Conservation (phyloP, 2,797 vertebrate species). For the Scomberomorus guttatus region DNA sequence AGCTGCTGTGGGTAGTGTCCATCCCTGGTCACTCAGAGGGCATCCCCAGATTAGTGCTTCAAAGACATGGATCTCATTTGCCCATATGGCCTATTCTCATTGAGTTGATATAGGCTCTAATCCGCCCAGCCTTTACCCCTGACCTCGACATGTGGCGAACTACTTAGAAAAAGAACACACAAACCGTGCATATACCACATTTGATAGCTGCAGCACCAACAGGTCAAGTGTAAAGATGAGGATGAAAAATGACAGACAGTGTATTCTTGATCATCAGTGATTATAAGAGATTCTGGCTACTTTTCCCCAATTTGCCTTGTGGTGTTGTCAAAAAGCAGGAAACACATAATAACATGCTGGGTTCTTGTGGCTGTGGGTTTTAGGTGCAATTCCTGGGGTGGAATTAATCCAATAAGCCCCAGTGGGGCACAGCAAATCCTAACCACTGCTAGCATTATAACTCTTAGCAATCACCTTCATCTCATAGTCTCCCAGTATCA, state of each 20-base stretch:
- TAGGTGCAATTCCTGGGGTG: conserved; percentile 47
- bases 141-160: conserved; percentile 81
- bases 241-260: not conserved
- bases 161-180: conserved; percentile 66
- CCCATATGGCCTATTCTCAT: conserved; percentile 84
- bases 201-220: conserved; percentile 32
- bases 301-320: not conserved
- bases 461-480: conserved; percentile 53
- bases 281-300: not conserved
- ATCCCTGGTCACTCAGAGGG: conserved; percentile 82
- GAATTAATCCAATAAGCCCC: conserved; percentile 72
- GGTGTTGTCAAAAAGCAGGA: conserved; percentile 16
- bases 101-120: conserved; percentile 81
- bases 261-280: conserved; percentile 19
- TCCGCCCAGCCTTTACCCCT: conserved; percentile 77
- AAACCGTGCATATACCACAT: conserved; percentile 48
- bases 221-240: conserved; percentile 22
- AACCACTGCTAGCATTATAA: conserved; percentile 49
- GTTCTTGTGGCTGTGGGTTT: conserved; percentile 47
- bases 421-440: conserved; percentile 55
- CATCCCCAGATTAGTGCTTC: conserved; percentile 83
- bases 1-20: conserved; percentile 76
- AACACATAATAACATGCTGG: conserved; percentile 24
- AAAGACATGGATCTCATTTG: conserved; percentile 83
- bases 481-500: conserved; percentile 37